Evolutionary conservation across 2,113 vertebrate genomes (phyloP).

Genomic region (Pangasianodon hypophthalmus): DNA sequence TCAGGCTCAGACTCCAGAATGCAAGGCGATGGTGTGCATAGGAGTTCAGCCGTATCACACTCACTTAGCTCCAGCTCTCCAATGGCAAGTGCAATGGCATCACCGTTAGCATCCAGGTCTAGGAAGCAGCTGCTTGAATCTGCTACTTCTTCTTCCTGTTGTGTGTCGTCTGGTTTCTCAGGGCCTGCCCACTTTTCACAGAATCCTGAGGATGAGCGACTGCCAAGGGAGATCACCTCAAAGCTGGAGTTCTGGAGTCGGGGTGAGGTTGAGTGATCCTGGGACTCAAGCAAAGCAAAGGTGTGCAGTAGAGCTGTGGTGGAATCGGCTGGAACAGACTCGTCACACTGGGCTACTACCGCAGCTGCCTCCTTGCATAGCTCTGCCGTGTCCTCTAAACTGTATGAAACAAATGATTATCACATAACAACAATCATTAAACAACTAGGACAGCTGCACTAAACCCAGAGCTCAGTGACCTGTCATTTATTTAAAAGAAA

Average conservation of each 20-base stretch:
- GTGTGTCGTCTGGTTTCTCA: conserved; percentile 51
- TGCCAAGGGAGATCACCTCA: conserved; percentile 74
- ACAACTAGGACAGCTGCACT: background rate
- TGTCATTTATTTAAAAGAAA: background rate
- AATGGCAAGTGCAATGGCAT: conserved; percentile 66
- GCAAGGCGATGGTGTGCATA: conserved; percentile 55
- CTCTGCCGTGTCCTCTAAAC: conserved; percentile 58
- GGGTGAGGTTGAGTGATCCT: conserved; percentile 18
- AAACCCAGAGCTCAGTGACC: background rate
- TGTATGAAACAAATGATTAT: conserved; percentile 32
- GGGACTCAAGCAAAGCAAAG: conserved; percentile 67
- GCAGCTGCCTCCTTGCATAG: conserved; percentile 58
- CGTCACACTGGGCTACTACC: conserved; percentile 43
- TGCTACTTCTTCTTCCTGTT: conserved; percentile 36
- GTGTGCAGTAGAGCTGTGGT: conserved; percentile 73
- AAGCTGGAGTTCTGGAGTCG: conserved; percentile 61
- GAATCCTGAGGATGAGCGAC: conserved; percentile 75
- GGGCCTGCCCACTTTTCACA: conserved; percentile 70
- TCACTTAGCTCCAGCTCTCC: conserved; percentile 69
- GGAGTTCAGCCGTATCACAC: conserved; percentile 62
- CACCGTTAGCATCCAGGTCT: conserved; percentile 70
- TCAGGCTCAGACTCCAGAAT: conserved; percentile 58
- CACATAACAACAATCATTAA: background rate
- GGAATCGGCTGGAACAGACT: conserved; percentile 52
- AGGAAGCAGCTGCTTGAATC: conserved; percentile 71